Conservation (phyloP, 2,113 vertebrate species). For the Callocephalon fimbriatum region DNA sequence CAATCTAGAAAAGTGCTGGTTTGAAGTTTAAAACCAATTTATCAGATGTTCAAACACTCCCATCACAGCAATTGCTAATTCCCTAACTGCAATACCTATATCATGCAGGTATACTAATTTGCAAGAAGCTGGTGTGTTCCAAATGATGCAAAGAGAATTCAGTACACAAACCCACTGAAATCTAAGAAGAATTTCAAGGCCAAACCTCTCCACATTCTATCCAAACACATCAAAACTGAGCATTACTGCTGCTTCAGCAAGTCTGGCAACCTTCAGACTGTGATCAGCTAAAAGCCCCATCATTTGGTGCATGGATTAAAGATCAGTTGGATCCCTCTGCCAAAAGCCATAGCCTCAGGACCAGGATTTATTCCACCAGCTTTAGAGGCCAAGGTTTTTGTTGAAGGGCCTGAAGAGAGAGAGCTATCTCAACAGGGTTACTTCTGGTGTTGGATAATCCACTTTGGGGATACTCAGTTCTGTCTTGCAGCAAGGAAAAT, state of each 20-base stretch:
- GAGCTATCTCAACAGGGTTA: background rate
- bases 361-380: background rate
- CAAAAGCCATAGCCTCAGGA: background rate
- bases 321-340: background rate
- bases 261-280: background rate
- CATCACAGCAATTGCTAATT: background rate
- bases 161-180: background rate
- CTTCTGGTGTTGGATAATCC: background rate
- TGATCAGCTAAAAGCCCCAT: background rate
- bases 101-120: background rate
- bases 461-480: background rate
- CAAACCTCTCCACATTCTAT: background rate
- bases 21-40: slow-evolving; percentile 25
- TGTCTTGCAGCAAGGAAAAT: background rate
- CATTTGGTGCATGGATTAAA: background rate
- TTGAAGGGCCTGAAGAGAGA: background rate
- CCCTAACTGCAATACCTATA: background rate
- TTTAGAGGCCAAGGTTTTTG: background rate
- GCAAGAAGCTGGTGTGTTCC: background rate
- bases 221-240: background rate
- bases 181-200: background rate
- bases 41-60: background rate
- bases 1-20: background rate
- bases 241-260: background rate
- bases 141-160: background rate